These are phyloP conservation scores for Pogonophryne albipinna DNA, from an alignment of 2,797 vertebrate species.

Conservation along the genomic window DNA sequence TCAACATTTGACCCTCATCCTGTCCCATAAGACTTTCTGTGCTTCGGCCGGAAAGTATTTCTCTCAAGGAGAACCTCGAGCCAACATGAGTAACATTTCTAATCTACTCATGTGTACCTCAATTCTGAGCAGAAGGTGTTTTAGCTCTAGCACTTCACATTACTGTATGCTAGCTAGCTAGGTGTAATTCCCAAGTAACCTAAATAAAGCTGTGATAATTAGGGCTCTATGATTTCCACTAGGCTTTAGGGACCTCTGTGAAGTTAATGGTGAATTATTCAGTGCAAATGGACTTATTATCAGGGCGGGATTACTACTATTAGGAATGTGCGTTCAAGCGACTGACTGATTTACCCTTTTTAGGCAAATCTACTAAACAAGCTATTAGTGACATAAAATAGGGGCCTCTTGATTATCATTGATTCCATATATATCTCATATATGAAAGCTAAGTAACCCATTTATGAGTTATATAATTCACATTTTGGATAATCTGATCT, in stretches of 20 bases:
- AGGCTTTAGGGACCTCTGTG: not conserved
- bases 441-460: not conserved
- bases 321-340: constrained; percentile 53
- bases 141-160: constrained; percentile 3
- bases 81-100: too few relatives aligned
- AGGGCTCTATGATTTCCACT: not conserved
- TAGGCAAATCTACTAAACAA: constrained; percentile 41
- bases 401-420: constrained; percentile 7
- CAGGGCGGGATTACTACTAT: constrained; percentile 29
- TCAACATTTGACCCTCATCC: too few relatives aligned
- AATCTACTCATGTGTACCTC: not conserved
- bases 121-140: constrained; percentile 14
- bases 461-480: not conserved
- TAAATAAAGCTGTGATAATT: not conserved
- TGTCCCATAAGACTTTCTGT: too few relatives aligned
- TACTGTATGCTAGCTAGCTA: not conserved
- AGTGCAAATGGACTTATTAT: constrained; percentile 28
- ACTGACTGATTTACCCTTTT: constrained; percentile 44
- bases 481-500: constrained; percentile 21
- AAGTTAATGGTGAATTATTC: constrained; percentile 5
- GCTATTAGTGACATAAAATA: constrained; percentile 28
- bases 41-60: too few relatives aligned
- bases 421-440: constrained; percentile 5
- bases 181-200: not conserved
- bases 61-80: too few relatives aligned